Evolutionary conservation across 2,888 invertebrate genomes (phyloP).

Genomic region (Metallyticus violacea): DNA sequence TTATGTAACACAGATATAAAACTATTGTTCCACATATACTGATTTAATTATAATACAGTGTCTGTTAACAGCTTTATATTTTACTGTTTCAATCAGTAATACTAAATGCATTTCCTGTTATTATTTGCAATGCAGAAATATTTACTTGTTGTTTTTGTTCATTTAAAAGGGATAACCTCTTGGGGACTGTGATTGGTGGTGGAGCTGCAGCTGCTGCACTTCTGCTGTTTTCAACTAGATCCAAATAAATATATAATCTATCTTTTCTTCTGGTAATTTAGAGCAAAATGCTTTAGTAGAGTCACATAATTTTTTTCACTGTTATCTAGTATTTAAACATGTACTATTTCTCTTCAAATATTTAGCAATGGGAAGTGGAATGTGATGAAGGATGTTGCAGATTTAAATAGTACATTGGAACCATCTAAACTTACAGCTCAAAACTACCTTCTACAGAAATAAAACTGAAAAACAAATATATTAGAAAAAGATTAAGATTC

Average conservation of each 20-base stretch:
- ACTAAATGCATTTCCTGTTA: too few relatives aligned
- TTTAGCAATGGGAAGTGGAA: background rate
- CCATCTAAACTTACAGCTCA: background rate
- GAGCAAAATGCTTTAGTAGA: background rate
- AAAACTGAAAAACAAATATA: background rate
- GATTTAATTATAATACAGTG: too few relatives aligned
- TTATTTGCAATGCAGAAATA: too few relatives aligned
- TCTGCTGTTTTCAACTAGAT: background rate
- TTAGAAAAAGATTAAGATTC: background rate
- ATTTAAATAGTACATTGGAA: background rate
- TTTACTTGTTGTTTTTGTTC: background rate
- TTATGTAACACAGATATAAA: too few relatives aligned
- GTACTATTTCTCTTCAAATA: background rate
- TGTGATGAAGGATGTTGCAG: background rate
- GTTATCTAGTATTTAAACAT: background rate
- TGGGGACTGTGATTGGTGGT: background rate
- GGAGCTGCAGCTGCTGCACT: background rate
- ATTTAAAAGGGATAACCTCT: background rate
- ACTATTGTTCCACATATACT: too few relatives aligned
- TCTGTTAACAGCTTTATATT: too few relatives aligned
- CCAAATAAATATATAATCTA: background rate
- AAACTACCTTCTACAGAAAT: background rate
- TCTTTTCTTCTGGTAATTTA: background rate
- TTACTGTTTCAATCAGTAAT: too few relatives aligned
- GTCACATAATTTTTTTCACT: background rate